phyloP scores from a whole-genome alignment of 2,113 vertebrate species.

The Urocitellus parryii region DNA sequence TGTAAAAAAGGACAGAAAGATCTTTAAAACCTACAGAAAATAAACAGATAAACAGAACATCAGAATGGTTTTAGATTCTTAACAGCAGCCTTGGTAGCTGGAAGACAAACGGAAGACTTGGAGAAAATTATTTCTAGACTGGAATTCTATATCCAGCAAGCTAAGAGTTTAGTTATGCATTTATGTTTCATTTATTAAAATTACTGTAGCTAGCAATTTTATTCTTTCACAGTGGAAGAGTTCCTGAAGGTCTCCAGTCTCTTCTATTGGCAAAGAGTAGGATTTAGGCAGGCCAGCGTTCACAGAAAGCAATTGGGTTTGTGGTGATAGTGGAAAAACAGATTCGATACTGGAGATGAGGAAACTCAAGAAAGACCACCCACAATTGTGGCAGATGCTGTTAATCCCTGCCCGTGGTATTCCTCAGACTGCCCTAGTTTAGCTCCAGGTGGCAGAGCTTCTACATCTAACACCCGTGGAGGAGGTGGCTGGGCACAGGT shows the following conservation, averaged over 20 bases:
- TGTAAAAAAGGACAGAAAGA: background rate
- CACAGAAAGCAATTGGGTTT: background rate
- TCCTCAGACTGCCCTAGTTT: background rate
- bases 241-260: background rate
- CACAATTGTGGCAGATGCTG: background rate
- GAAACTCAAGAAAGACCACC: background rate
- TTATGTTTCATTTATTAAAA: conserved; percentile 7
- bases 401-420: background rate
- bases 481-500: background rate
- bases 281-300: background rate
- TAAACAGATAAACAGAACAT: background rate
- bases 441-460: background rate
- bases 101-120: background rate
- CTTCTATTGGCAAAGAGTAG: background rate
- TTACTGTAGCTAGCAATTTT: background rate
- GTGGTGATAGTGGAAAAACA: background rate
- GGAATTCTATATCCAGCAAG: background rate
- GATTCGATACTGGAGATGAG: background rate
- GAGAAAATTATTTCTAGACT: background rate
- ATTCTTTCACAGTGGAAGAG: background rate
- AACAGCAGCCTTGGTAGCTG: background rate
- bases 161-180: background rate
- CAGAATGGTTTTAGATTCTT: background rate
- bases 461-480: background rate
- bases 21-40: background rate